These are phyloP conservation scores for Mustelus asterias DNA, from an alignment of 2,113 vertebrate genomes.

Conservation along the genomic window DNA sequence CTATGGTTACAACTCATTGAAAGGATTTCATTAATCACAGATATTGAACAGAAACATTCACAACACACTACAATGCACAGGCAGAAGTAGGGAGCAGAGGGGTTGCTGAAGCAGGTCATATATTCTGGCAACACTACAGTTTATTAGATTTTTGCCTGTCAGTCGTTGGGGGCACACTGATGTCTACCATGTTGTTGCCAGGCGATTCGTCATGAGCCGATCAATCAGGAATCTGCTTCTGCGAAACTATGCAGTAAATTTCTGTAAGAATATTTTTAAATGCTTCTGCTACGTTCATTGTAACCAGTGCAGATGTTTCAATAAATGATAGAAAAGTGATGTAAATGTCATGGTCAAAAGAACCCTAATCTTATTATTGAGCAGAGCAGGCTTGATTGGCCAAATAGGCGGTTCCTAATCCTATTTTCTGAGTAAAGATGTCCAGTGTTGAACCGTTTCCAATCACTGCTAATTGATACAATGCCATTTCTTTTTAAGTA, in stretches of 20 bases:
- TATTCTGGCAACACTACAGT: conserved; percentile 91
- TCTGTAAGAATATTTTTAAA: conserved; percentile 98
- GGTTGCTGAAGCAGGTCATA: conserved; percentile 63
- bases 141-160: conserved; percentile 88
- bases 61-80: conserved; percentile 58
- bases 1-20: conserved; percentile 50
- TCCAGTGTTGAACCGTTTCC: not conserved
- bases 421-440: not conserved
- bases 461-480: not conserved
- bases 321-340: conserved; percentile 75
- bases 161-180: conserved; percentile 87
- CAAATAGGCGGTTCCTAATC: no score
- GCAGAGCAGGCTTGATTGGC: no score
- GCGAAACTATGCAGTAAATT: conserved; percentile 93
- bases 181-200: conserved; percentile 94
- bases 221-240: conserved; percentile 90
- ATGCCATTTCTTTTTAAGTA: not conserved
- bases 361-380: no score
- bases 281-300: conserved; percentile 94
- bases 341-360: no score
- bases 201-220: conserved; percentile 86
- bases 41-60: conserved; percentile 51
- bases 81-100: conserved; percentile 45
- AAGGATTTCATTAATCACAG: conserved; percentile 49
- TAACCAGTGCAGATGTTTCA: conserved; percentile 94